Evolutionary conservation across 2,113 vertebrate species (phyloP).

Genomic region (Excalfactoria chinensis): DNA sequence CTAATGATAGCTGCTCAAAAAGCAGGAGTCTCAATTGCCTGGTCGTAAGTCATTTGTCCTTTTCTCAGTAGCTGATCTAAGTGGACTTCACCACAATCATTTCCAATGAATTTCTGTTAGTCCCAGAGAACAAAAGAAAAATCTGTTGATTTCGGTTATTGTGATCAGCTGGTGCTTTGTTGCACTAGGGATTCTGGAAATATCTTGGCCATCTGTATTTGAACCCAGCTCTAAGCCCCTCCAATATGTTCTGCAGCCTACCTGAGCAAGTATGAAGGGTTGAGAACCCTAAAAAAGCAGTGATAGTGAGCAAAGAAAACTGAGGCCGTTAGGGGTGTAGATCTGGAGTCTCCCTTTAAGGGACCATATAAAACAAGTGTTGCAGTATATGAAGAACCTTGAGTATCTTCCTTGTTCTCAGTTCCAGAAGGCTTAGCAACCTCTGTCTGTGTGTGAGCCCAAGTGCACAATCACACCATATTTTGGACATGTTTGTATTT

Average conservation of each 20-base stretch:
- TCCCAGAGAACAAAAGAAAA: background rate
- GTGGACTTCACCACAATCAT: background rate
- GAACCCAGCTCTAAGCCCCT: background rate
- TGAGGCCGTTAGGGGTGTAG: background rate
- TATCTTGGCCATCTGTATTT: background rate
- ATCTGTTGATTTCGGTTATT: background rate
- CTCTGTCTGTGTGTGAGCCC: background rate
- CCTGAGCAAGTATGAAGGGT: background rate
- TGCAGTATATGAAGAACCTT: background rate
- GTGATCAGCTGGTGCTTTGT: background rate
- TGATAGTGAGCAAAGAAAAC: background rate
- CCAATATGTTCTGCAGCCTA: background rate
- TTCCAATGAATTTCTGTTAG: background rate
- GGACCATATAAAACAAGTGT: background rate
- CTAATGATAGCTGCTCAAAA: background rate
- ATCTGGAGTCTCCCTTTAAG: background rate
- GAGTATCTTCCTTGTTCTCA: background rate
- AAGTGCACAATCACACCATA: background rate
- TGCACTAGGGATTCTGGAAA: background rate
- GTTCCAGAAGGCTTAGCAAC: background rate
- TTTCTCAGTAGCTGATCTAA: background rate
- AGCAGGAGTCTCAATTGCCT: background rate
- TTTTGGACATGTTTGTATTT: conserved; percentile 28
- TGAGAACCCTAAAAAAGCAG: background rate
- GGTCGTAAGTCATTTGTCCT: background rate